Evolutionary conservation across 2,888 invertebrate genomes (phyloP).

Genomic region (Aethes cnicana): DNA sequence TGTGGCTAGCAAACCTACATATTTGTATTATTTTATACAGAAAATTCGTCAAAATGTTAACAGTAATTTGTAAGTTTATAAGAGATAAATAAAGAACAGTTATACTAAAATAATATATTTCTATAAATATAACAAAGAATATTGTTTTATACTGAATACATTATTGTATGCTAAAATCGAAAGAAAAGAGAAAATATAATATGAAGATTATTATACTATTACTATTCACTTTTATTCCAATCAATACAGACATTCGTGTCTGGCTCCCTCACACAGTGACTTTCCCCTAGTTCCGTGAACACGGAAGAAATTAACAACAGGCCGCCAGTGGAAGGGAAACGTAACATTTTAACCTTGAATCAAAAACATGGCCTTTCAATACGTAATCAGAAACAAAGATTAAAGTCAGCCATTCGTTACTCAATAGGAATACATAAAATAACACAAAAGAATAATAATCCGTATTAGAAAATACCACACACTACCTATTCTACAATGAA

Average conservation of each 20-base stretch:
- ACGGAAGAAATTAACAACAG: slow-evolving; percentile 6
- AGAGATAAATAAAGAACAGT: slow-evolving; percentile 72
- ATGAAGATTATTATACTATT: slow-evolving; percentile 81
- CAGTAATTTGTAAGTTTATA: slow-evolving; percentile 81
- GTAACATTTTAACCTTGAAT: background rate
- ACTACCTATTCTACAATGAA: too few relatives aligned
- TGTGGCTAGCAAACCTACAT: slow-evolving; percentile 45
- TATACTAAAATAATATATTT: slow-evolving; percentile 82
- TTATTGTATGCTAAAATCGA: slow-evolving; percentile 74
- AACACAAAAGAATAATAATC: background rate
- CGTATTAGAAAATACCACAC: too few relatives aligned
- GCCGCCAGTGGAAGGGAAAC: background rate
- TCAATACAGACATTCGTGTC: slow-evolving; percentile 1
- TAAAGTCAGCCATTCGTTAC: background rate
- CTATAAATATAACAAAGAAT: slow-evolving; percentile 82
- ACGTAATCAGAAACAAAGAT: background rate
- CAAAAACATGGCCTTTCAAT: background rate
- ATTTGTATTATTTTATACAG: slow-evolving; percentile 80
- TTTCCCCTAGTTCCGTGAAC: background rate
- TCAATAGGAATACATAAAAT: background rate
- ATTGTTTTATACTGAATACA: slow-evolving; percentile 81
- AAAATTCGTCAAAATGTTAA: slow-evolving; percentile 79
- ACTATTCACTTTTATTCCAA: slow-evolving; percentile 60
- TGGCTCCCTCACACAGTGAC: too few relatives aligned
- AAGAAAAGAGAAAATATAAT: slow-evolving; percentile 76